Conservation (phyloP, 2,113 vertebrate genomes). For the Origma solitaria region DNA sequence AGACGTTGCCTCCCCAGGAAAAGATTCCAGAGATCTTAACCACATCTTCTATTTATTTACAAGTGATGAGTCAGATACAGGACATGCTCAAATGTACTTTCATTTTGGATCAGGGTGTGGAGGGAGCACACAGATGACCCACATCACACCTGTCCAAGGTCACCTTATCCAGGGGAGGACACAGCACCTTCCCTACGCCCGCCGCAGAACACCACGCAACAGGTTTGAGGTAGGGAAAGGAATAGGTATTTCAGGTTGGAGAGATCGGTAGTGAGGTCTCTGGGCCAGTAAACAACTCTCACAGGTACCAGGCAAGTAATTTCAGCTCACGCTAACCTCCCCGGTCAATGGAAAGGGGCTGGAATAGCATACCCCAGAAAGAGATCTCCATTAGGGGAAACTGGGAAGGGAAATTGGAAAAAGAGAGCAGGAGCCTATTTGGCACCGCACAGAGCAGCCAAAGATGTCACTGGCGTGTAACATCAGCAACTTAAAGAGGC, state of each 20-base stretch:
- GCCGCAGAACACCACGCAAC: rapidly evolving
- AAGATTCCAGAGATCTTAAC: background rate
- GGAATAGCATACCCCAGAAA: background rate
- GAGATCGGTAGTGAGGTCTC: background rate
- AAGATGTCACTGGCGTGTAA: background rate
- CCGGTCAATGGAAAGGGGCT: background rate
- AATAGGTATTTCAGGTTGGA: background rate
- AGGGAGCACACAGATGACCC: background rate
- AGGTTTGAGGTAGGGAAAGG: background rate
- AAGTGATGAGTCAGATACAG: background rate
- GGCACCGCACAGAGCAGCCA: background rate
- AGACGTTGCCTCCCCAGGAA: background rate
- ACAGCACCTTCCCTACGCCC: background rate
- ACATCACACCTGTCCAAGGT: background rate
- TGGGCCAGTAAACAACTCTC: background rate
- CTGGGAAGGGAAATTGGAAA: background rate
- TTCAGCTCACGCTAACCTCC: rapidly evolving
- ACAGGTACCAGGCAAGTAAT: background rate
- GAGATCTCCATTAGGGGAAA: background rate
- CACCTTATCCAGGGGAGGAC: background rate
- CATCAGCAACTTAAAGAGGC: background rate
- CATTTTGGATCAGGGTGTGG: rapidly evolving
- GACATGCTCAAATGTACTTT: background rate
- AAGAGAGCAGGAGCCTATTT: background rate
- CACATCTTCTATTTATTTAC: background rate